Evolutionary conservation across 2,113 vertebrate genomes (phyloP), one percentile per base, ranked within the genome.

Genomic region (Tetrax tetrax): DNA sequence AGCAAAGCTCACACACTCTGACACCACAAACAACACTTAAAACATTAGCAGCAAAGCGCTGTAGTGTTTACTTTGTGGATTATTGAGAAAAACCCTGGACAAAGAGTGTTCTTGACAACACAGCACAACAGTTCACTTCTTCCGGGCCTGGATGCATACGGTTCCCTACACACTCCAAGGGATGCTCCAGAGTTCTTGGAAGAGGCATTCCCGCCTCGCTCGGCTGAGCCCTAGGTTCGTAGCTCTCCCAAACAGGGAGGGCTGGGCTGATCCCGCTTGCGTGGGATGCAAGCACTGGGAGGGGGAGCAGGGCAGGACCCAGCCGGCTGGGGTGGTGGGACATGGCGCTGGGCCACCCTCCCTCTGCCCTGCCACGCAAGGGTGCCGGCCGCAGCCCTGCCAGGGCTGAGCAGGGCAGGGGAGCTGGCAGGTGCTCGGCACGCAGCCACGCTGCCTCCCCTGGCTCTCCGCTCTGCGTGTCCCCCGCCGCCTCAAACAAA

Each of bases 331-430:
- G 0, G 12, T 1, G 37, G 18, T 20, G 35, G 59, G 37, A 70
- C 0, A 0, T 12, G 0, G 22, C 50, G 38, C 17, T 9, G 19
- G 10, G 1, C 14, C 19, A 9, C 12, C 19, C 37, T 13, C 16
- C 4, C 9, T 12, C 7, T 4, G 2, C 2, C 10, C 4, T 0
- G 10, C 48, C 1, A 3, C 47, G 35, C 2, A 2, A 16, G n/a
- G 0, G 28, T 33, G 31, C 28, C 0, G 0, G 63, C 47, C 14
- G 4, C 3, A 0, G n/a, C 63, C 61, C 59, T 50, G 54, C 37
- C 61, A 6, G 23, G 85, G 43, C 64, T 16, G 56, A 47, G 27
- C 0, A 5, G 43, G 21, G 18, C 25, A 2, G 0, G 19, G 56
- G 65, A n/a, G 48, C 80, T 91, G 63, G 50, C 53, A 37, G 50